Conservation (phyloP, 2,888 invertebrate species). For the Dynastes hyllus region DNA sequence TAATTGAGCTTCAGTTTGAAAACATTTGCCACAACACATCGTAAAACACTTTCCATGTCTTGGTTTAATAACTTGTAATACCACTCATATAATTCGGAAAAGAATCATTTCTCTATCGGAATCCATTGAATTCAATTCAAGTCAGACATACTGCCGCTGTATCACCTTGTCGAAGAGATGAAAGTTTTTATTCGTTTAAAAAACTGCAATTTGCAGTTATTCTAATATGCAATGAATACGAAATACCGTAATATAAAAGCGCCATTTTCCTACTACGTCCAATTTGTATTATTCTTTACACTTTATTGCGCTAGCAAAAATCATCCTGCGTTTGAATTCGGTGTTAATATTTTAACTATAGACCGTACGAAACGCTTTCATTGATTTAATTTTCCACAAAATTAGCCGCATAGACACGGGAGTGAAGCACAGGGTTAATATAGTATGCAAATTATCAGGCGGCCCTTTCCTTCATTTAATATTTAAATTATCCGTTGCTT, state of each 20-base stretch:
- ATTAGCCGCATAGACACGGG: slow-evolving; percentile 18
- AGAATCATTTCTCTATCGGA: no score
- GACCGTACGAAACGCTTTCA: slow-evolving; percentile 55
- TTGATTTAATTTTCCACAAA: slow-evolving; percentile 53
- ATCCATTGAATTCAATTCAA: no score
- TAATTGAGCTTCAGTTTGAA: no score
- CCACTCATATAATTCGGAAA: no score
- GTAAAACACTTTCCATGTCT: no score
- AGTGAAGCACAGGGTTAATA: slow-evolving; percentile 27
- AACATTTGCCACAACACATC: no score
- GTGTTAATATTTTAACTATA: slow-evolving; percentile 62
- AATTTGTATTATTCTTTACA: slow-evolving; percentile 3
- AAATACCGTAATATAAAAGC: slow-evolving; percentile 18
- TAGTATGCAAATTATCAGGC: slow-evolving; percentile 23
- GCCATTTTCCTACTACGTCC: background rate
- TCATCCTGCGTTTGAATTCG: slow-evolving; percentile 61
- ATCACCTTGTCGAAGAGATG: no score
- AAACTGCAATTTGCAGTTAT: slow-evolving; percentile 6
- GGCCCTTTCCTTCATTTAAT: slow-evolving; percentile 29
- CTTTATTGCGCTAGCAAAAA: slow-evolving; percentile 60
- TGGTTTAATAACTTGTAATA: no score
- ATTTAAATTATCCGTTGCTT: slow-evolving; percentile 36
- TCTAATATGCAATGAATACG: slow-evolving; percentile 17
- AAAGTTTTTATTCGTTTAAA: background rate
- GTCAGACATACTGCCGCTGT: no score